Evolutionary conservation across 2,113 vertebrate genomes (phyloP).

Genomic region (Candoia aspera): DNA sequence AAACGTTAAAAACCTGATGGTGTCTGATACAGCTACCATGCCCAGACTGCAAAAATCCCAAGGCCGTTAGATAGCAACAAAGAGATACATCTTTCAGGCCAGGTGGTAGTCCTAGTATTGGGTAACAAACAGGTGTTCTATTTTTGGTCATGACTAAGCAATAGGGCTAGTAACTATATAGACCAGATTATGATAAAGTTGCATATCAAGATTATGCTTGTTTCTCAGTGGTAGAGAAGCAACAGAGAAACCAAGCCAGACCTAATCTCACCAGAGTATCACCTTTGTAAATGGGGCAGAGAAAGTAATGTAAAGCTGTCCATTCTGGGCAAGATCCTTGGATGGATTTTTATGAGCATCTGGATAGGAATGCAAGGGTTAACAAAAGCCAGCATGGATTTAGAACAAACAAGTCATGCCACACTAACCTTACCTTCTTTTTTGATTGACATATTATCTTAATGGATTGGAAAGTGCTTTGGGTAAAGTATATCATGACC

Average conservation of each 20-base stretch:
- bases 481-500: background rate
- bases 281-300: background rate
- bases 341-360: background rate
- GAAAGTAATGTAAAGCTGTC: background rate
- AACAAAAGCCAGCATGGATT: background rate
- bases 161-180: background rate
- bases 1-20: background rate
- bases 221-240: background rate
- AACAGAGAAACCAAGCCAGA: background rate
- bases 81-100: background rate
- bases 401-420: background rate
- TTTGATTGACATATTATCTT: background rate
- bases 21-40: background rate
- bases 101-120: background rate
- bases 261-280: background rate
- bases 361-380: background rate
- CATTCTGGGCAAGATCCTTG: background rate
- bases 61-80: background rate
- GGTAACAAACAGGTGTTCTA: background rate
- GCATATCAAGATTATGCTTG: background rate
- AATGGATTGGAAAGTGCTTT: background rate
- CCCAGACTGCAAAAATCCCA: background rate
- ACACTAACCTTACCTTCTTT: background rate
- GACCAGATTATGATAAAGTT: background rate
- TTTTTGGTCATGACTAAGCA: background rate